Base-by-base conservation (phyloP, 2,888 invertebrate species). In the Gandaritis pyraliata region DNA sequence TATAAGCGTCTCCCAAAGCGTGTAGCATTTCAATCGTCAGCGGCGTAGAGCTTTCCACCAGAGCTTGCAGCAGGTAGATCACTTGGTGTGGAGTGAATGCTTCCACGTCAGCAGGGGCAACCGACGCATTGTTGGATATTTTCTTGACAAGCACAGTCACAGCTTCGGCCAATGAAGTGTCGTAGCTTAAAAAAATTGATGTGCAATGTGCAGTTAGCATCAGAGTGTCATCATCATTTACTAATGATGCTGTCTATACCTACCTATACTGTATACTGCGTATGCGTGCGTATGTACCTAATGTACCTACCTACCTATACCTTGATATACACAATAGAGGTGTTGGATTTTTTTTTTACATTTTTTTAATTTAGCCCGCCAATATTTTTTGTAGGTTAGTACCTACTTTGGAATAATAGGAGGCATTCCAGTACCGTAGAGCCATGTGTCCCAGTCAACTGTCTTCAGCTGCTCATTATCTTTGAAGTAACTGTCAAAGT, bases 401-500 rank as follows among this genome's bases (percentile, higher is more conserved):
- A 15, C 92, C 88, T 93, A 98, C 94, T 94, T 87, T 6, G 98
- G 98, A 77, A 96, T 96, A 13, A 96, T 90, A 0, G 96, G 96
- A 0, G 98, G 98, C 97, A 98, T 97, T 56, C 98, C 99, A 49
- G 95, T 94, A 36, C 92, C 92, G 77, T 95, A 88, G 1, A 98
- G 88, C 98, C 98, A 98, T 0, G 93, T 80, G 46, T 97, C 90
- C 98, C 98, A 98, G 79, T 98, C 96, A 2, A 98, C 94, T 0
- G 83, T 75, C 23, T 93, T 88, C 16, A 97, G 82, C 45, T 87
- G 78, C 53, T 91, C 77, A 62, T 93, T 93, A 29, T 93, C 90
- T 49, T 91, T 89, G 83, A 97, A 97, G 77, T 96, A 95, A 18
- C 94, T 93, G 46, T 96, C 92, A 61, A 97, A 94, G 62, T 94